Base-by-base conservation (phyloP, 2,888 invertebrate species). In the Sympetrum striolatum region DNA sequence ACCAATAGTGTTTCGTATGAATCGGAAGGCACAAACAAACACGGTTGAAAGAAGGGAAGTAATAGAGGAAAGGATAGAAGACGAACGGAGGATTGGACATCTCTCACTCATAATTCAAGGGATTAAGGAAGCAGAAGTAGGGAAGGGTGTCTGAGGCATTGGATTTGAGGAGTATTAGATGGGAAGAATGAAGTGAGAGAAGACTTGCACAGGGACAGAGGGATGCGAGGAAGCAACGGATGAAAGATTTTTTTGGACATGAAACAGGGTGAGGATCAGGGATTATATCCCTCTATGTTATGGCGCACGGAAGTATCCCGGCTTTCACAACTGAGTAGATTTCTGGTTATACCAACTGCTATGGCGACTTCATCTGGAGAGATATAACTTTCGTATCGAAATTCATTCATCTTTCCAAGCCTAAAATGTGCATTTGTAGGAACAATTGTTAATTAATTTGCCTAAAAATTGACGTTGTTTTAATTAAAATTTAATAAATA, bases 101-200 rank as follows among this genome's bases (percentile, higher is more conserved):
- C 39, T 64, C 86, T 86, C 86, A 86, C 86, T 86, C 64, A 86
- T 60, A 86, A 86, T 86, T 86, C 64, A 86, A 60, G 39, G 86
- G 60, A 86, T 86, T 86, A 86, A 60, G 58, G 86, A 60, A 37
- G 86, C 58, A 82, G 53, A 58, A 53, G 53, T 25, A 82, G 53
- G 25, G 22, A 35, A 31, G 58, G 31, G 25, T 60, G 60, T 22
- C 64, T 25, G 73, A 73, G 73, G 25, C 25, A 31, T 1, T 31
- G 73, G 73, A 73, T 31, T 18, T 35, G 35, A 31, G 58, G 35
- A 18, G 31, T 8, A 44, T 37, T 18, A n/a, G 22, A 58, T 6
- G 35, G 22, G 25, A 31, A 35, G 82, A 58, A 48, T 53, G 35
- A 53, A 58, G 86, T 86, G 48, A 86, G 35, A 35, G 53, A 60